phyloP scores from a whole-genome alignment of 1,140 invertebrate genomes.

The Caerostris darwini region DNA sequence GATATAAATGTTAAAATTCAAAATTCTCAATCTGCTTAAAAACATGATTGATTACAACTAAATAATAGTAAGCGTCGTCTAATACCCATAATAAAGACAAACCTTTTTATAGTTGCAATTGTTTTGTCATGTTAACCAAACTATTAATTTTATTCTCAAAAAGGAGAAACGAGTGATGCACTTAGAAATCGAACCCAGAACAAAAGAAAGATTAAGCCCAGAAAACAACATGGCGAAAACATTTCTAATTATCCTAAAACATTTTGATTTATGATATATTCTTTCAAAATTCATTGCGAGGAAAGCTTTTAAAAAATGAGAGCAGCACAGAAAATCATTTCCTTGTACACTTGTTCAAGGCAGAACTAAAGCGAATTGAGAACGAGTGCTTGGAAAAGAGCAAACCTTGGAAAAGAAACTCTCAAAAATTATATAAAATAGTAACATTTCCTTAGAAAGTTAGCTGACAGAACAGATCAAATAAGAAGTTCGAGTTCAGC shows the following conservation, averaged over 20 bases:
- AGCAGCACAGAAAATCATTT: not conserved
- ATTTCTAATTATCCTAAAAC: conserved; percentile 31
- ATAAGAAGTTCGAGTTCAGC: conserved; percentile 19
- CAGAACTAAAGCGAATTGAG: not conserved
- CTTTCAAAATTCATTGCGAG: not conserved
- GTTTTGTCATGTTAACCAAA: too few species aligned
- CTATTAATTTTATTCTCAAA: not conserved
- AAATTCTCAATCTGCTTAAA: too few species aligned
- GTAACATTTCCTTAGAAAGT: not conserved
- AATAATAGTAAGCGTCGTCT: too few species aligned
- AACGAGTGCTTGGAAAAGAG: not conserved
- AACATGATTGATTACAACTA: too few species aligned
- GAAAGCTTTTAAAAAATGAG: not conserved
- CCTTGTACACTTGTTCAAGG: not conserved
- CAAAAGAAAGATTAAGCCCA: not conserved
- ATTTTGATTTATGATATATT: not conserved
- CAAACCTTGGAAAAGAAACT: not conserved
- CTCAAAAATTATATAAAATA: conserved; percentile 22
- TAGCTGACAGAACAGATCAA: conserved; percentile 17
- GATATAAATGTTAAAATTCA: too few species aligned
- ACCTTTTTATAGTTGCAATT: too few species aligned
- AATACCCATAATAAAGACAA: too few species aligned
- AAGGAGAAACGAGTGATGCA: not conserved
- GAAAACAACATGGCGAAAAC: not conserved
- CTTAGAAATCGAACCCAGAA: not conserved